A percentile compares a stretch with the other conserved stretches of the same genome.
Conservation (phyloP, 2,888 invertebrate species). For the Ditula angustiorana region DNA sequence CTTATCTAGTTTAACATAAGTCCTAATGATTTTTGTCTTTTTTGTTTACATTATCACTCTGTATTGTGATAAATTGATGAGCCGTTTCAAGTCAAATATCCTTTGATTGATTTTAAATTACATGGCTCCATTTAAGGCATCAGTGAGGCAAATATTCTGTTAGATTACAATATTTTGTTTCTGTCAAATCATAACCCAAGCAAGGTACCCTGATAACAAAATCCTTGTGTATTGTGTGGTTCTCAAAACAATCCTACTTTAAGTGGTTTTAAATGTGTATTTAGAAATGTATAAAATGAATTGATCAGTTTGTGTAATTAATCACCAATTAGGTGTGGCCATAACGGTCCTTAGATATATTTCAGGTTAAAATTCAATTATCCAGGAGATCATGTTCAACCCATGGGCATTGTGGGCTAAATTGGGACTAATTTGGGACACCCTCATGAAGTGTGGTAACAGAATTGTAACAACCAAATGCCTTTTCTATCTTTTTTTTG, state of each 20-base stretch:
- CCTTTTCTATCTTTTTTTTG: slow-evolving; percentile 38
- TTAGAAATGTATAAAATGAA: slow-evolving; percentile 35
- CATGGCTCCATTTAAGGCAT: background rate
- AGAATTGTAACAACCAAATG: slow-evolving; percentile 59
- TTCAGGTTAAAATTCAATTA: slow-evolving; percentile 71
- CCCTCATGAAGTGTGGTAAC: slow-evolving; percentile 68
- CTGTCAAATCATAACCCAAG: slow-evolving; percentile 18
- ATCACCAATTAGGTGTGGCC: slow-evolving; percentile 59
- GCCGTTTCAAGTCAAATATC: slow-evolving; percentile 4
- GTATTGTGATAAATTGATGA: slow-evolving; percentile 40
- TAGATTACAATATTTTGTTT: slow-evolving; percentile 37
- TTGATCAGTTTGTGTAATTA: slow-evolving; percentile 55
- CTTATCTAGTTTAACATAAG: slow-evolving; percentile 56
- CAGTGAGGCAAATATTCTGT: background rate
- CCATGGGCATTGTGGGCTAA: slow-evolving; percentile 72
- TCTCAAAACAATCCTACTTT: background rate
- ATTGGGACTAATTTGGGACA: slow-evolving; percentile 74
- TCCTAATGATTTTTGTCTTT: slow-evolving; percentile 45
- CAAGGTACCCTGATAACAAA: slow-evolving; percentile 6
- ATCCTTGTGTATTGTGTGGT: slow-evolving; percentile 22
- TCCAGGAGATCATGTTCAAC: slow-evolving; percentile 67
- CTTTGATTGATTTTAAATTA: slow-evolving; percentile 13
- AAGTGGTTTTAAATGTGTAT: slow-evolving; percentile 34
- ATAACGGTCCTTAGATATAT: slow-evolving; percentile 66
- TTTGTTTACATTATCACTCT: slow-evolving; percentile 42